Base-by-base conservation (phyloP, 1,140 invertebrate species). In the Scaptomyza graminum region DNA sequence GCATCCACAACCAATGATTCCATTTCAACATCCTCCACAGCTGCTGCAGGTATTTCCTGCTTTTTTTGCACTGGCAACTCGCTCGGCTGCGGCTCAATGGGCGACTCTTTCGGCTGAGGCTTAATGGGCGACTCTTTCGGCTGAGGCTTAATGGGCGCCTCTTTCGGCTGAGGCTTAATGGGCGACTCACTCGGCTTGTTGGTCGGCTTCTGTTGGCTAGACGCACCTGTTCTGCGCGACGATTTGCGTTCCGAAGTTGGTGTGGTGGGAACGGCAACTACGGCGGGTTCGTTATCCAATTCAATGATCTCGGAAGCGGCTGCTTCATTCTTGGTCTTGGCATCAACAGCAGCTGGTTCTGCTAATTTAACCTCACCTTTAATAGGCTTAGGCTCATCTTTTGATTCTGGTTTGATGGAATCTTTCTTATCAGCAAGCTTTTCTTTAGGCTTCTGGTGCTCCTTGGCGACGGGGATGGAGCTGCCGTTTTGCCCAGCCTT, bases 1-100 rank as follows among this genome's bases (percentile, higher is more conserved):
- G 69, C 64, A 22, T 91, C 84, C 1, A 85, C 64, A 3, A 68
- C 52, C 0, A 89, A 57, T 1, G 87, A 0, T 62, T 91, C 90
- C 87, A 90, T 90, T 1, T 91, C 90, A 18, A 79, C 76, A 76
- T 91, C 90, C n/a, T 81, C 74, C 3, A 46, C 62, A 7, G 52
- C 28, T n/a, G 61, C 37, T n/a, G 37, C 31, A 9, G 7, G 31
- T 34, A 9, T 5, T n/a, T 41, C 37, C 12, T 12, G 43, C 12
- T 41, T 25, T 12, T n/a, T 11, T 18, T 55, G 15, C 49, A 13
- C 49, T 16, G 28, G 16, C 4, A 2, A 52, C 5, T 25, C 46
- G 8, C n/a, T n/a, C 49, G 13, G 18, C 37, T n/a, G 37, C 37
- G 11, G 37, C 8, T 37, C 11, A 8, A 5, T 31, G 11, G 34